Conservation (phyloP, 1,140 invertebrate species). For the Schlechtendalia chinensis region DNA sequence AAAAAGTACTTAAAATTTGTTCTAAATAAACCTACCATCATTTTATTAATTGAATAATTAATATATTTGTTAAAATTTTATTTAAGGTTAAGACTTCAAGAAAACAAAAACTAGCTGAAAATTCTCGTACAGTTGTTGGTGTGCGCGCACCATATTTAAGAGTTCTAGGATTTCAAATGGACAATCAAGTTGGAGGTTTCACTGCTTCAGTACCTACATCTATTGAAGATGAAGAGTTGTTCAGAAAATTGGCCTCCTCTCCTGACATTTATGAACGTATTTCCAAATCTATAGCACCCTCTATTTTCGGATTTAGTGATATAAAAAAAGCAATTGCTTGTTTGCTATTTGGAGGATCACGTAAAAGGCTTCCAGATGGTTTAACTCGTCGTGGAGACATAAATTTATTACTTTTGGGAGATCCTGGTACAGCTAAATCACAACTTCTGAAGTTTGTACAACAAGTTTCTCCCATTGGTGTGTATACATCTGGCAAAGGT, state of each 20-base stretch:
- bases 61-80: background rate
- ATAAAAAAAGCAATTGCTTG: slow-evolving; percentile 98
- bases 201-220: slow-evolving; percentile 63
- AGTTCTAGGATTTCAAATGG: slow-evolving; percentile 87
- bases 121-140: slow-evolving; percentile 63
- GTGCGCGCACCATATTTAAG: slow-evolving; percentile 91
- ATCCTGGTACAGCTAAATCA: slow-evolving; percentile 98
- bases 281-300: slow-evolving; percentile 90
- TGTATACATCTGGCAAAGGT: slow-evolving; percentile 99
- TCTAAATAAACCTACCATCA: background rate
- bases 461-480: slow-evolving; percentile 89
- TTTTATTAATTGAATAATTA: background rate
- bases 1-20: slow-evolving; percentile 66
- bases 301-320: slow-evolving; percentile 91
- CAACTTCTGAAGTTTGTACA: slow-evolving; percentile 98
- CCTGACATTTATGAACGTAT: slow-evolving; percentile 88
- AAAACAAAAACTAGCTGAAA: slow-evolving; percentile 30
- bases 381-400: slow-evolving; percentile 94
- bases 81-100: slow-evolving; percentile 30
- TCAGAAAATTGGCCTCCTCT: slow-evolving; percentile 78
- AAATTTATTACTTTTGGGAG: slow-evolving; percentile 92
- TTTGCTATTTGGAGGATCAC: slow-evolving; percentile 87
- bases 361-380: slow-evolving; percentile 91
- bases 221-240: slow-evolving; percentile 88
- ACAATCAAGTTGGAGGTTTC: slow-evolving; percentile 75